phyloP scores from a whole-genome alignment of 2,888 invertebrate species.

The Sesia bembeciformis region DNA sequence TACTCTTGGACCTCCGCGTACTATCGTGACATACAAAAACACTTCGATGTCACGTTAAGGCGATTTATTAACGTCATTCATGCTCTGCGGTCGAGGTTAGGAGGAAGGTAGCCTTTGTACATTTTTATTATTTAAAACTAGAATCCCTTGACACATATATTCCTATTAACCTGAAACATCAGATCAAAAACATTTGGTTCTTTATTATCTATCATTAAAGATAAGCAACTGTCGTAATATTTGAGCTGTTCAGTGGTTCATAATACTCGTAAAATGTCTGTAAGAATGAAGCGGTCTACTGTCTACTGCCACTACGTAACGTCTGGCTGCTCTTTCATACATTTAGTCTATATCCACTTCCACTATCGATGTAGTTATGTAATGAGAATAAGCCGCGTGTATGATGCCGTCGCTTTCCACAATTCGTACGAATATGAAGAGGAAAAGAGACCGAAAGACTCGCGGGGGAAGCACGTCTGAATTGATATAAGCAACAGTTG shows the following conservation, averaged over 20 bases:
- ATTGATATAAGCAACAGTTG: slow-evolving; percentile 71
- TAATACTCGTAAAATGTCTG: too few species aligned
- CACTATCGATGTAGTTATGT: slow-evolving; percentile 21
- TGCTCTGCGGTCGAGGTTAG: neutral
- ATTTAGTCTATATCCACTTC: neutral
- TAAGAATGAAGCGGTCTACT: neutral
- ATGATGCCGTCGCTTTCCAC: slow-evolving; percentile 40
- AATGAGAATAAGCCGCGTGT: slow-evolving; percentile 26
- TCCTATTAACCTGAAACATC: neutral
- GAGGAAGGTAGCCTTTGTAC: neutral
- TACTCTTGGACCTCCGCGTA: too few species aligned
- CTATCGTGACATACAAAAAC: slow-evolving; percentile 4
- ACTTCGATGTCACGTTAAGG: slow-evolving; percentile 18
- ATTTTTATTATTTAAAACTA: neutral
- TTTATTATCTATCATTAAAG: neutral
- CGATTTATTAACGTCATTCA: slow-evolving; percentile 17
- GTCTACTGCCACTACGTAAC: neutral
- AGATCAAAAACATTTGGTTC: too few species aligned
- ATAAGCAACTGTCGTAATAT: neutral
- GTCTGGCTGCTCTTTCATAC: neutral
- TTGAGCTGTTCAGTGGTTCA: too few species aligned
- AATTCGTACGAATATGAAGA: slow-evolving; percentile 19
- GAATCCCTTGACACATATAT: neutral
- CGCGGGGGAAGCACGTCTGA: slow-evolving; percentile 52
- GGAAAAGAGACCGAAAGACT: slow-evolving; percentile 39